Base-by-base conservation (phyloP, 1,140 invertebrate genomes). In the Dendrolimus punctatus region DNA sequence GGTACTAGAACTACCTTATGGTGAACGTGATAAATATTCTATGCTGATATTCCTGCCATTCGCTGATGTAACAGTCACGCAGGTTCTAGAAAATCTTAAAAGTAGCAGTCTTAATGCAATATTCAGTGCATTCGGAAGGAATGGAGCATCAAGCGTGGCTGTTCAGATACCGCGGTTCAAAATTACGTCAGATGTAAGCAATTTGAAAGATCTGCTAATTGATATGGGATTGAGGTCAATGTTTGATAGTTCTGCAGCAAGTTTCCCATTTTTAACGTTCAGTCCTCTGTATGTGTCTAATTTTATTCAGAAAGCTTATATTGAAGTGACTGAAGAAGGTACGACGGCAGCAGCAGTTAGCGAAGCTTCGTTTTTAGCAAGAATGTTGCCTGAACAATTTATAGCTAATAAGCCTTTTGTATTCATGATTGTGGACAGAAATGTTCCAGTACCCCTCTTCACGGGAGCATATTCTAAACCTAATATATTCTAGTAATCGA, bases 291-390 rank as follows among this genome's bases (percentile, higher is more conserved):
- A 61, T 75, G 76, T 86, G 72, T 92, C 64, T 62, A 87, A 66
- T 73, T 81, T 80, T 5, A 66, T 93, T n/a, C 93, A 95, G 67
- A 93, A 93, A 71, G 90, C 92, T 5, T 89, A 90, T 64, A 91
- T 95, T 58, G 90, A 93, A 63, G 90, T 95, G 2, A 91, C 91
- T 49, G 93, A 95, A 72, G 88, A 92, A 66, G 93, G 93, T 5
- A 93, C 90, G 5, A 86, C 90, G 48, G 93, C 93, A 3, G 80
- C 90, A 43, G 91, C 92, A 2, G 72, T 59, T 0, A 62, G 66
- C 0, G 89, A 88, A 39, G 90, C 91, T 59, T 89, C 89, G 0
- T 75, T 89, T 9, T 44, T 61, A 8, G 65, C 79, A 5, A 83
- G 86, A 55, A 71, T 68, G 10, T 52, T 72, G 8, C 74, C 80